Conservation (phyloP, 2,113 vertebrate species). For the Athene noctua region DNA sequence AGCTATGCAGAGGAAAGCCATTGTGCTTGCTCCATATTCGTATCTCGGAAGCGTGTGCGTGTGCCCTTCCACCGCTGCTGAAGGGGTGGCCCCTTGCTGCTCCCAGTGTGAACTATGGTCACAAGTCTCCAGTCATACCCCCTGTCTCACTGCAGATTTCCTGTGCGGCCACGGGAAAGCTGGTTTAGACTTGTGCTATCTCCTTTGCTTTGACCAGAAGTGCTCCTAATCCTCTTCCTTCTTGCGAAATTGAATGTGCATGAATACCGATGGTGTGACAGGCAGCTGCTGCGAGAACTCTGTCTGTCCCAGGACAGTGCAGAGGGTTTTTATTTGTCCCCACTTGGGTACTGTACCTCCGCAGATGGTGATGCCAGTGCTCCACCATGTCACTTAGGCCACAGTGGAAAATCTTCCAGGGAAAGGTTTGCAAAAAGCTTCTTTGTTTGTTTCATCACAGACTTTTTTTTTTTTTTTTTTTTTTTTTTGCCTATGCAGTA, state of each 20-base stretch:
- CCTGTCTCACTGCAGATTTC: background rate
- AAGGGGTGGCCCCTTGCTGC: background rate
- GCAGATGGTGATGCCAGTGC: background rate
- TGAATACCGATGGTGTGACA: fast-evolving
- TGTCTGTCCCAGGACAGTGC: background rate
- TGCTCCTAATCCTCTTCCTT: background rate
- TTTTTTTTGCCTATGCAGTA: background rate
- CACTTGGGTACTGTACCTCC: background rate
- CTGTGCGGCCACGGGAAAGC: background rate
- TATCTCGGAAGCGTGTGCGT: background rate
- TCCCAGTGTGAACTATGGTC: background rate
- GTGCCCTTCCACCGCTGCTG: background rate
- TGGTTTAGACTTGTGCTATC: background rate
- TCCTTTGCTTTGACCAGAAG: background rate
- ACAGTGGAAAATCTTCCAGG: background rate
- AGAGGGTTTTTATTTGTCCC: background rate
- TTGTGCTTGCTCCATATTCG: background rate
- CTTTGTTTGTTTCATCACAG: background rate
- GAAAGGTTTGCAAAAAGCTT: background rate
- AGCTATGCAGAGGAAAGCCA: background rate
- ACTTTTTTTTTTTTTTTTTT: background rate
- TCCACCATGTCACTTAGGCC: background rate
- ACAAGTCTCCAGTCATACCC: background rate
- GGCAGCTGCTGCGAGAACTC: background rate
- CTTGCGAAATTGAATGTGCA: background rate